Evolutionary conservation across 2,113 vertebrate genomes (phyloP).

Genomic region (Prochilodus magdalenae): DNA sequence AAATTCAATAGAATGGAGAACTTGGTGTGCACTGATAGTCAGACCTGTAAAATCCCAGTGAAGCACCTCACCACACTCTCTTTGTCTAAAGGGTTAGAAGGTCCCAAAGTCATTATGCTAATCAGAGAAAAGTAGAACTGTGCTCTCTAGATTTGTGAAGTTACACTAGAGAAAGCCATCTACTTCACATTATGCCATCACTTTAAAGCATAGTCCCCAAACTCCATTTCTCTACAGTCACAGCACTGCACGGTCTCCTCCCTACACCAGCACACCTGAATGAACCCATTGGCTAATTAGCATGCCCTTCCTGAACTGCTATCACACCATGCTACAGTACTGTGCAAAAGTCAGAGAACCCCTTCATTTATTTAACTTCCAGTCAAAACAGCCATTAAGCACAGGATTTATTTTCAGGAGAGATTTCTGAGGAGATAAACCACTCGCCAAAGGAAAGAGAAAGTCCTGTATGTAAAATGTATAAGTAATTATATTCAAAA

Average conservation of each 20-base stretch:
- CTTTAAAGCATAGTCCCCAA: neutral
- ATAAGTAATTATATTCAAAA: too few relatives aligned
- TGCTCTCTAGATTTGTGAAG: neutral
- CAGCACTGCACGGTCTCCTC: neutral
- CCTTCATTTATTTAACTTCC: too few relatives aligned
- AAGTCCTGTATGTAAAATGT: too few relatives aligned
- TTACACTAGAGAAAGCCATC: neutral
- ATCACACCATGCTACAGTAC: neutral
- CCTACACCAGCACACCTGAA: neutral
- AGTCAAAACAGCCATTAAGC: too few relatives aligned
- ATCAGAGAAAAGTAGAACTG: neutral
- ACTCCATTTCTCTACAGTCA: neutral
- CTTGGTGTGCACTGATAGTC: neutral
- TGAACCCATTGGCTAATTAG: slow-evolving; percentile 1
- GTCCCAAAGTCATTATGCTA: neutral
- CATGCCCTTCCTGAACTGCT: neutral
- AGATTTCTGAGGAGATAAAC: too few relatives aligned
- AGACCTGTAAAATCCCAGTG: neutral
- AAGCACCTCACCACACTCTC: neutral
- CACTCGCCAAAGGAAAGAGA: too few relatives aligned
- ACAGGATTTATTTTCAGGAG: too few relatives aligned
- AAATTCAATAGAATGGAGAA: slow-evolving; percentile 12
- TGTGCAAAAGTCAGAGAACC: too few relatives aligned
- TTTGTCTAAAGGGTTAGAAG: neutral
- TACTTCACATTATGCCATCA: neutral